phyloP scores from a whole-genome alignment of 2,113 vertebrate genomes.

The Spea multiplicata region DNA sequence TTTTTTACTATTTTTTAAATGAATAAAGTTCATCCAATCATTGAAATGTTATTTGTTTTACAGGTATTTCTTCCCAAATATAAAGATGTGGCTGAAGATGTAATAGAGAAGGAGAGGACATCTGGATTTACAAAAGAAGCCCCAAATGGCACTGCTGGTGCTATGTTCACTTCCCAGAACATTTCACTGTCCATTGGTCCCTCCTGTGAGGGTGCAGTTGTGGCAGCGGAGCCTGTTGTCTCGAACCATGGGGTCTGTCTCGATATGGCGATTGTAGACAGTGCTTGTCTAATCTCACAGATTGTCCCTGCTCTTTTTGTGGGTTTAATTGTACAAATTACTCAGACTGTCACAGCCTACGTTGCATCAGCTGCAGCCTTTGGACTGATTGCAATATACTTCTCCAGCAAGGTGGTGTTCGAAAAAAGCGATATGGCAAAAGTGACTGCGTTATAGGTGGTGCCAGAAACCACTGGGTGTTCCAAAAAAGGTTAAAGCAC shows the following conservation, averaged over 20 bases:
- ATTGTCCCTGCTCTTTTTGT: constrained; percentile 78
- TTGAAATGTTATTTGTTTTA: constrained; percentile 2
- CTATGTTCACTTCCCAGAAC: constrained; percentile 42
- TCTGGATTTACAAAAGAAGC: constrained; percentile 55
- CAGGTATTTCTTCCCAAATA: constrained; percentile 75
- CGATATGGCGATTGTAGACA: constrained; percentile 84
- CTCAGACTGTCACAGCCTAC: constrained; percentile 75
- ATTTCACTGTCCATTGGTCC: constrained; percentile 61
- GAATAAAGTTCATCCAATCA: neutral
- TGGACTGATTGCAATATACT: constrained; percentile 76
- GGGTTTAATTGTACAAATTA: constrained; percentile 79
- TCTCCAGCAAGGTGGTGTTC: constrained; percentile 76
- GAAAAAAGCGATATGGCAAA: constrained; percentile 72
- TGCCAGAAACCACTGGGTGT: too few species aligned
- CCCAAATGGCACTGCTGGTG: constrained; percentile 59
- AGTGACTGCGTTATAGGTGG: constrained; percentile 50
- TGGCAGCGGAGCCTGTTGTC: constrained; percentile 52
- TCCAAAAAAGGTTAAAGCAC: too few species aligned
- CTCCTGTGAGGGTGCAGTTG: constrained; percentile 59
- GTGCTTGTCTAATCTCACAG: constrained; percentile 83
- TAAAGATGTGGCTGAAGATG: constrained; percentile 59
- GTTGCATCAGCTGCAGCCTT: constrained; percentile 73
- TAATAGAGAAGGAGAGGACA: constrained; percentile 54
- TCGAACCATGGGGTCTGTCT: constrained; percentile 74
- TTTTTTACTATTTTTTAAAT: too few species aligned